These are phyloP conservation scores for Picus viridis DNA, from an alignment of 2,797 vertebrate genomes.

Conservation along the genomic window DNA sequence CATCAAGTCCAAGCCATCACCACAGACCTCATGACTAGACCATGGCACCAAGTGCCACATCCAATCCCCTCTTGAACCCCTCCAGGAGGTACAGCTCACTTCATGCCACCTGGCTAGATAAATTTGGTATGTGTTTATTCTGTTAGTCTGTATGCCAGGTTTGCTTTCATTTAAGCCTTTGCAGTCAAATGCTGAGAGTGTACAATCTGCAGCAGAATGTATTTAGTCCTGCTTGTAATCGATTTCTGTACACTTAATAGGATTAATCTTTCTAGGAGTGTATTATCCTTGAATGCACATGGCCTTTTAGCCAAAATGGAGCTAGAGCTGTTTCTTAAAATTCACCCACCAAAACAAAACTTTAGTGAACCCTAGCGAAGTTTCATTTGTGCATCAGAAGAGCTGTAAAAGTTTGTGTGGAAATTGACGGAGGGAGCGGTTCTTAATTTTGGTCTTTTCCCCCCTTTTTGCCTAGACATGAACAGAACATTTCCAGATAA, in stretches of 20 bases:
- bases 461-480: conserved; percentile 81
- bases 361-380: neutral
- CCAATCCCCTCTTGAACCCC: too few relatives aligned
- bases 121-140: neutral
- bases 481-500: conserved; percentile 97
- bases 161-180: neutral
- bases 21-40: too few relatives aligned
- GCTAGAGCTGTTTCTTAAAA: neutral
- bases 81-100: neutral
- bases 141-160: neutral
- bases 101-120: neutral
- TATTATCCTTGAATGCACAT: neutral
- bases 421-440: neutral
- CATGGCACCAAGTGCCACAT: too few relatives aligned
- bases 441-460: conserved; percentile 2
- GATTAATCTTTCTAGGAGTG: conserved; percentile 29
- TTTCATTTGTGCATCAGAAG: neutral
- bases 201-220: neutral
- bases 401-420: neutral
- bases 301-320: neutral
- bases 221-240: conserved; percentile 5
- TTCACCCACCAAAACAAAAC: neutral
- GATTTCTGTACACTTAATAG: neutral
- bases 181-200: neutral
- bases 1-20: too few relatives aligned